A percentile compares a stretch with the other conserved stretches of the same genome.
These are phyloP conservation scores for Dynastes tityus DNA, from an alignment of 2,888 invertebrate species.

Conservation along the genomic window DNA sequence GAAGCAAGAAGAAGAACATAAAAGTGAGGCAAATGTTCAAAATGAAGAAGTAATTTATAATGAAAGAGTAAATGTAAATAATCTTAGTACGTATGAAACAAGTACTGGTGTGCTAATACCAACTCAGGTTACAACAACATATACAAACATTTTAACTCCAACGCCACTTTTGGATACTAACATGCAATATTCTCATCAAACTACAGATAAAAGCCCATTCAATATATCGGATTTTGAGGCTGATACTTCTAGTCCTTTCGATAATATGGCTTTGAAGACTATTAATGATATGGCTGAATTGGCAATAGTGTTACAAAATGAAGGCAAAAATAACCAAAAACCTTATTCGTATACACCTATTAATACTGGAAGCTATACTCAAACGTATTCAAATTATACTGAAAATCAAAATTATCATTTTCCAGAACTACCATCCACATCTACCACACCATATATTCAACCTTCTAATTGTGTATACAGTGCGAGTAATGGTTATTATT, in stretches of 20 bases:
- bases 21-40: constrained; percentile 52
- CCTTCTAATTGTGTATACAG: constrained; percentile 49
- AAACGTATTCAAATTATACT: constrained; percentile 53
- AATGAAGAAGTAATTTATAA: constrained; percentile 49
- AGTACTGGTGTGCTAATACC: constrained; percentile 61
- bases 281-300: constrained; percentile 94
- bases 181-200: constrained; percentile 56
- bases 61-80: constrained; percentile 42
- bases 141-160: constrained; percentile 68
- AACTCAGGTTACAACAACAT: constrained; percentile 61
- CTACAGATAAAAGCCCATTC: constrained; percentile 65
- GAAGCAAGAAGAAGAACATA: constrained; percentile 54
- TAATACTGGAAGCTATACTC: constrained; percentile 34
- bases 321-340: constrained; percentile 56
- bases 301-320: constrained; percentile 81
- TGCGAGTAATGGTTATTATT: constrained; percentile 57
- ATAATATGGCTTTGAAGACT: constrained; percentile 92
- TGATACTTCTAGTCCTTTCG: constrained; percentile 94
- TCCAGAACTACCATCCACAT: constrained; percentile 48
- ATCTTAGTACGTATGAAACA: constrained; percentile 33
- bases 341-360: constrained; percentile 55
- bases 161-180: constrained; percentile 65
- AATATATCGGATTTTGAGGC: constrained; percentile 89
- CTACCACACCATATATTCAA: constrained; percentile 46
- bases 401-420: constrained; percentile 50